Evolutionary conservation across 2,888 invertebrate species (phyloP), one percentile per base, ranked within the genome.

Genomic region (Pseudoips prasinana): DNA sequence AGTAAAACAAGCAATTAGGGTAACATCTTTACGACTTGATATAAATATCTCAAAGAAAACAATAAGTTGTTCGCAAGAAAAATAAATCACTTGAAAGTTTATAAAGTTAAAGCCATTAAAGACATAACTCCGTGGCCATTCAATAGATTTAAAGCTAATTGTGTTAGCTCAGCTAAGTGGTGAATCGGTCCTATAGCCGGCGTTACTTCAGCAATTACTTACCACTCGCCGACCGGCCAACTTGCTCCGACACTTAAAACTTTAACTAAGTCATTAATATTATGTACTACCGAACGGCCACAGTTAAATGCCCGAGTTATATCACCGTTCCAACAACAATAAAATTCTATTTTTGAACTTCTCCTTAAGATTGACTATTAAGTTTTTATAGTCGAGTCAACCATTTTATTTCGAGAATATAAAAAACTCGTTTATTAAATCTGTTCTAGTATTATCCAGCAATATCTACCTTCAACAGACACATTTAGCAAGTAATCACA

Each of bases 181-280:
- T 55, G 41, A 61, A 63, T 60, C 57, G 37, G 29, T 56, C 53
- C 57, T 63, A 73, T 70, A 64, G 66, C 45, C 57, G n/a, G n/a
- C n/a, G 58, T 81, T 75, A 73, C 66, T 66, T 64, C 62, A 63
- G 49, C 73, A 74, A 78, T 81, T 79, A 75, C 70, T 74, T 70
- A 68, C 68, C 69, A 40, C 41, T 44, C n/a, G n/a, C n/a, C n/a
- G n/a, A n/a, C 28, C 35, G 20, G 18, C 36, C 43, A 50, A 78
- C 74, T 78, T 67, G 58, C 63, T 63, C 70, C 68, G 68, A 71
- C 68, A 67, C 67, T 76, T n/a, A 72, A 68, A 79, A 82, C 74
- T 80, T 76, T 64, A 74, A 78, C 80, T 78, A 74, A 72, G 74
- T 70, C 77, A 77, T 81, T 82, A 76, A 80, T 79, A 71, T 69